Percentiles rank a stretch among this genome's conserved stretches.
Evolutionary conservation across 2,888 invertebrate species (phyloP).

Genomic region (Pandemis cinnamomeana): DNA sequence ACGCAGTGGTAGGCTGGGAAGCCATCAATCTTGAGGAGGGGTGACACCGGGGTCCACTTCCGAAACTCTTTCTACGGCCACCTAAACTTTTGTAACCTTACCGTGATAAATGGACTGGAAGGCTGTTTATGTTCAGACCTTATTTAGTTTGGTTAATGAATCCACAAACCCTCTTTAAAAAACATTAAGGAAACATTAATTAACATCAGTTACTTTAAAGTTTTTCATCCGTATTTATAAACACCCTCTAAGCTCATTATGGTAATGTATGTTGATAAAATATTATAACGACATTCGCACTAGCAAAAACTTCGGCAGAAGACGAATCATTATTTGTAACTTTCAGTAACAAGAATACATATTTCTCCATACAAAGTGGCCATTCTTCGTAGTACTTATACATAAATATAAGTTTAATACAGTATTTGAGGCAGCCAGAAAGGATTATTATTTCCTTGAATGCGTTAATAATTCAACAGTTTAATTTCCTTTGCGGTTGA

Average conservation of each 20-base stretch:
- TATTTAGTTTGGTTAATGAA: slow-evolving; percentile 54
- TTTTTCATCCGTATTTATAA: background rate
- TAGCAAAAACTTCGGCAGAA: background rate
- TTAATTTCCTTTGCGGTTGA: slow-evolving; percentile 76
- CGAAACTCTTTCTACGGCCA: slow-evolving; percentile 63
- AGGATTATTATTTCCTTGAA: slow-evolving; percentile 51
- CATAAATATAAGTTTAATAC: slow-evolving; percentile 16
- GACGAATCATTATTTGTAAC: background rate
- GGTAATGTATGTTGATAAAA: background rate
- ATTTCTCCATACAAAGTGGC: background rate
- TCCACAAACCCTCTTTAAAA: slow-evolving; percentile 43
- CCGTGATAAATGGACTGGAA: slow-evolving; percentile 73
- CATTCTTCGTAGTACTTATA: background rate
- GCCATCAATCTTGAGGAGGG: slow-evolving; percentile 76
- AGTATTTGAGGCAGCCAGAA: slow-evolving; percentile 45
- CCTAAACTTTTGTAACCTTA: slow-evolving; percentile 73
- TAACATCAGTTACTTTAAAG: background rate
- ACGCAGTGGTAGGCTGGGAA: slow-evolving; percentile 57
- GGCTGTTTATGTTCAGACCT: slow-evolving; percentile 57
- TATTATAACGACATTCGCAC: background rate
- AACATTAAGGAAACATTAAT: background rate
- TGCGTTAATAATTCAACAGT: slow-evolving; percentile 71
- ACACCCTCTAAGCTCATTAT: background rate
- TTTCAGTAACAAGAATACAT: background rate
- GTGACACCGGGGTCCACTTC: slow-evolving; percentile 74